Conservation (phyloP, 2,888 invertebrate genomes). For the Andrena camellia region DNA sequence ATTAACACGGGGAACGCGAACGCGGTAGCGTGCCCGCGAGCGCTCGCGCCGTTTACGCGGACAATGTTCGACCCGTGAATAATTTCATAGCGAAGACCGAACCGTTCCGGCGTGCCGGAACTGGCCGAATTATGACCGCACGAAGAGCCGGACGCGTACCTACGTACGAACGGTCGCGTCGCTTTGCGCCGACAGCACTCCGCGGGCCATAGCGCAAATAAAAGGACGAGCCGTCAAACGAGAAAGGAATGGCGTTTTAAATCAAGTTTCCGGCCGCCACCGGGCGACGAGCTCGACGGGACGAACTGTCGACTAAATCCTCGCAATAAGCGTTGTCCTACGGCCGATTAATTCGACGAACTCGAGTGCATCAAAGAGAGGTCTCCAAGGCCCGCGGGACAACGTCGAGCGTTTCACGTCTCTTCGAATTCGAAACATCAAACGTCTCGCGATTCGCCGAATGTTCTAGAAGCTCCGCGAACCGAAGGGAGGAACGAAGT, state of each 20-base stretch:
- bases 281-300: not conserved
- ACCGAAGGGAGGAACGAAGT: not conserved
- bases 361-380: not conserved
- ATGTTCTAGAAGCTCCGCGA: not conserved
- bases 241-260: conserved; percentile 5
- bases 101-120: conserved; percentile 23
- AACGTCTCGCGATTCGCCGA: not conserved
- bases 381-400: not conserved
- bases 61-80: conserved; percentile 37
- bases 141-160: not conserved
- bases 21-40: conserved; percentile 1
- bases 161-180: too few species aligned
- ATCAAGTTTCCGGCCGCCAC: not conserved
- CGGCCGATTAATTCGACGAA: conserved; percentile 2
- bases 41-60: conserved; percentile 27
- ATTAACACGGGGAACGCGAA: conserved; percentile 39
- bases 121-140: not conserved
- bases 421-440: not conserved
- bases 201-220: not conserved
- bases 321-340: not conserved
- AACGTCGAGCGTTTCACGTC: not conserved
- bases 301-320: conserved; percentile 1
- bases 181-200: not conserved
- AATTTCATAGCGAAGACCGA: conserved; percentile 41
- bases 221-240: not conserved